Base-by-base conservation (phyloP, 2,888 invertebrate species). In the Temnothorax ravouxi region DNA sequence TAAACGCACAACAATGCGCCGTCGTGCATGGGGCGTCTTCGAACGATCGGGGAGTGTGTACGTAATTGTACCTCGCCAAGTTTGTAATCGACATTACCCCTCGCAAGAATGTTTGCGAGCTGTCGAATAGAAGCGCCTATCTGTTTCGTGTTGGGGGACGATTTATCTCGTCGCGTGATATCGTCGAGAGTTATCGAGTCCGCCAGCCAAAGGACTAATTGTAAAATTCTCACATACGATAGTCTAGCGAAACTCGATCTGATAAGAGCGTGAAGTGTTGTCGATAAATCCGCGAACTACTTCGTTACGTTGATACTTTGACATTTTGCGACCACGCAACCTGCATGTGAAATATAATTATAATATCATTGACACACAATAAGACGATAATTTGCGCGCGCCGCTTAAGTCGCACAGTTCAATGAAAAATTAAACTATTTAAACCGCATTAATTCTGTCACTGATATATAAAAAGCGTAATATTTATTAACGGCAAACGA, bases 401-500 rank as follows among this genome's bases (percentile, higher is more conserved):
- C 50, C 18, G n/a, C 41, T n/a, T 13, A 38, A 38, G 15, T 9
- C 18, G 2, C 21, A 50, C 13, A 66, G 64, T 29, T 18, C 38
- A 29, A 25, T 44, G 44, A 66, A 66, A 66, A 52, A 3, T 61
- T 76, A 75, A 18, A 25, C 21, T 61, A 38, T n/a, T n/a, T 64
- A 38, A 38, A 50, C 21, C 50, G 34, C 66, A 5, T 66, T 50
- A 29, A 50, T 44, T 8, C 15, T 34, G 3, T 50, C 1, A 21
- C 11, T 25, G 15, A 62, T 38, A 34, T 44, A 67, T 44, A 67
- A 44, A 38, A 25, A 29, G 29, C 6, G 44, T 21, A 44, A 44
- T 34, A 59, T 79, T 56, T 56, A 44, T 77, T 77, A 56, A 69
- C 52, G 4, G 52, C 34, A 25, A 44, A 67, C 50, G n/a, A 47